Evolutionary conservation across 1,140 invertebrate species (phyloP), one percentile per base, ranked within the genome.

Genomic region (Atta colombica): DNA sequence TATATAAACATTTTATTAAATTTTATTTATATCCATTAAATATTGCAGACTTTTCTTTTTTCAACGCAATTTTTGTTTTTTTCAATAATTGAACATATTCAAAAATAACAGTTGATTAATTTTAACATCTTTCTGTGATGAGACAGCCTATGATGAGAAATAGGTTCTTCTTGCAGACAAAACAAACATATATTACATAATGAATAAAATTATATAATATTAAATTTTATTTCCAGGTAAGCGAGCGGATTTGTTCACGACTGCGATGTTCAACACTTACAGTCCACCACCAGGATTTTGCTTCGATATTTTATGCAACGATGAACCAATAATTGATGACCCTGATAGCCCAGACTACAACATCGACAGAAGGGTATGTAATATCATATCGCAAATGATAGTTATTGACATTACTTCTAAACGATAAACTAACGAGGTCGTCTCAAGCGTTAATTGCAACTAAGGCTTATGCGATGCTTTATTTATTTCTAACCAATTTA

Each of bases 211-310:
- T 71, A 31, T 72, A 39, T 1, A 14, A 74, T 21, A 21, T 45
- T 45, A 0, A n/a, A 49, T 71, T 55, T n/a, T 66, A 72, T 94
- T 94, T 82, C 14, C 89, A 97, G 96, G 96, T 10, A 92, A 95
- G 18, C 90, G 94, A 0, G 96, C 96, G 0, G 95, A 97, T 88
- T 93, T 98, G 8, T 98, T 98, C 72, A 98, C 97, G 0, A 96
- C 97, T 0, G 96, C 97, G 0, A 92, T 98, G 7, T 98, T 96
- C 93, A 98, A 98, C 89, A 97, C 96, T 2, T 99, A 99, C 93
- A 96, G 96, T 0, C 97, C 98, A 18, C 98, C 98, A 1, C 96
- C 96, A 6, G 98, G 98, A 0, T 99, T 98, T 94, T 99, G 98
- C 93, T 99, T 99, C 93, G 98, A 99, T 93, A 95, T 98, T 0